phyloP scores from a whole-genome alignment of 2,888 invertebrate species.

The Tubulanus polymorphus region DNA sequence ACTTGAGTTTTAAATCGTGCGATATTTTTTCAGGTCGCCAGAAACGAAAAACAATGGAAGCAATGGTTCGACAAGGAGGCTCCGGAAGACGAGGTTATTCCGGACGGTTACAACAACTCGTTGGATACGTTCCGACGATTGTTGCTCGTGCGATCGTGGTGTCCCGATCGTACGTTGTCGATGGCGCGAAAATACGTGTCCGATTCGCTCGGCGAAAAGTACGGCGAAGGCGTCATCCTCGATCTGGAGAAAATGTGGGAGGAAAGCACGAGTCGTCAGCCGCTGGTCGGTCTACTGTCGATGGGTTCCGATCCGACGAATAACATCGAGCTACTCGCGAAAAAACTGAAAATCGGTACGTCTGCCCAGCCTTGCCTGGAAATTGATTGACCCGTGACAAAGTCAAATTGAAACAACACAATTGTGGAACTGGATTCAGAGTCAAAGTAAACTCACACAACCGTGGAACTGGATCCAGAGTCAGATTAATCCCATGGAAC shows the following conservation, averaged over 20 bases:
- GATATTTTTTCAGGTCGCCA: slow-evolving; percentile 30
- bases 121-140: slow-evolving; percentile 52
- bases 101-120: slow-evolving; percentile 51
- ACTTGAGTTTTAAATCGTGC: no score
- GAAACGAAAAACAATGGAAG: slow-evolving; percentile 52
- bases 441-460: no score
- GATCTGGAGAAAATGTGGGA: slow-evolving; percentile 52
- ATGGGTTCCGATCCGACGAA: slow-evolving; percentile 54
- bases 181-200: slow-evolving; percentile 50
- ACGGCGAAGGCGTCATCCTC: slow-evolving; percentile 52
- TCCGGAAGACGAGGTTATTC: slow-evolving; percentile 52
- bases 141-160: slow-evolving; percentile 51
- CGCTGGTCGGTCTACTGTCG: slow-evolving; percentile 51
- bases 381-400: no score
- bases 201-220: slow-evolving; percentile 50
- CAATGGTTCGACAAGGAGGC: slow-evolving; percentile 54
- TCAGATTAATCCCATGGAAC: no score
- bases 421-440: no score
- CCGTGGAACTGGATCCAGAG: no score
- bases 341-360: slow-evolving; percentile 48
- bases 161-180: slow-evolving; percentile 52
- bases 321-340: slow-evolving; percentile 50
- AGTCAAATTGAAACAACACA: no score
- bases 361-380: neutral
- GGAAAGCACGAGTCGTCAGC: slow-evolving; percentile 45